phyloP scores from a whole-genome alignment of 2,888 invertebrate genomes.

The Griposia aprilina region DNA sequence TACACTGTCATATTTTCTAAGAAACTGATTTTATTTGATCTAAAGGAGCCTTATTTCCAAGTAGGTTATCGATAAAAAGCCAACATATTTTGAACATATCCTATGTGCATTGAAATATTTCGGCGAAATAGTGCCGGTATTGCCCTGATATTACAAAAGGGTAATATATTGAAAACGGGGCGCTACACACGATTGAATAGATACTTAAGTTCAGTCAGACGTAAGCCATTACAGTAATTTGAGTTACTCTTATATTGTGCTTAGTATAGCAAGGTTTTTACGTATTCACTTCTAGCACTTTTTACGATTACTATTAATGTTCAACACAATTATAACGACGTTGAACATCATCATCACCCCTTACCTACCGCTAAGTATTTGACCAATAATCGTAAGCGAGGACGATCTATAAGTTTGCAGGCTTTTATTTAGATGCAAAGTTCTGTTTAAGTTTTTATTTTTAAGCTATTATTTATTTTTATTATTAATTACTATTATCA shows the following conservation, averaged over 20 bases:
- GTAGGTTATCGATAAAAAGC: constrained; percentile 8
- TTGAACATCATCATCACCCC: background rate
- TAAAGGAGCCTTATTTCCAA: constrained; percentile 6
- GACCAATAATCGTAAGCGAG: too few species aligned
- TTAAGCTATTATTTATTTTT: too few species aligned
- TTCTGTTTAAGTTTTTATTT: too few species aligned
- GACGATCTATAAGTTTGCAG: too few species aligned
- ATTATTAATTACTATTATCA: too few species aligned
- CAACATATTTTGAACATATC: constrained; percentile 20
- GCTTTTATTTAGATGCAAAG: too few species aligned
- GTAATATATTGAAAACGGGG: constrained; percentile 50
- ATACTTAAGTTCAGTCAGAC: constrained; percentile 46
- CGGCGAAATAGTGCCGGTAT: constrained; percentile 29
- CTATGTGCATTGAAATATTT: constrained; percentile 35
- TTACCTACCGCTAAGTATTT: background rate
- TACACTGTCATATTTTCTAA: background rate
- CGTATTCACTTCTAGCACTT: background rate
- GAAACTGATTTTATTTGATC: constrained; percentile 6
- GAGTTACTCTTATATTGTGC: constrained; percentile 8
- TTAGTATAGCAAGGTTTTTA: constrained; percentile 11
- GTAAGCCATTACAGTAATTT: constrained; percentile 49
- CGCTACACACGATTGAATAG: constrained; percentile 32
- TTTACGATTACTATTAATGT: background rate
- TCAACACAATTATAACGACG: background rate
- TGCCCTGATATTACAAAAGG: constrained; percentile 33